Percentiles rank a stretch among this genome's conserved stretches.
These are phyloP conservation scores for Deilephila elpenor DNA, from an alignment of 2,888 invertebrate genomes.

Conservation along the genomic window DNA sequence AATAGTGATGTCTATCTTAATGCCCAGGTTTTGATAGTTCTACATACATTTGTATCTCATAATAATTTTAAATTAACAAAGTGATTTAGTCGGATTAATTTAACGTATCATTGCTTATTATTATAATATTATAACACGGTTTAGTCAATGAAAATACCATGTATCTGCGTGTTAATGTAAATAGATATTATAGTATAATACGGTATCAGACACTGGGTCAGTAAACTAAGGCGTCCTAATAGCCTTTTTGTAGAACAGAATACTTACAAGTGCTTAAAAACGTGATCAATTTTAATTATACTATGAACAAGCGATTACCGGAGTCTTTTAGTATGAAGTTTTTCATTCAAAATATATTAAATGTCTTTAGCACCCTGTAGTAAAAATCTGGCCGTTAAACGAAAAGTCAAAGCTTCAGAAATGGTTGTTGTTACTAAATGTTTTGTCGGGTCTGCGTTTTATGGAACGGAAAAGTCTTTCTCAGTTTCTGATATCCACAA, in stretches of 20 bases:
- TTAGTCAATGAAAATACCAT: not conserved
- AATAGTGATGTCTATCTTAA: too few relatives aligned
- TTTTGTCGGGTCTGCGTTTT: too few relatives aligned
- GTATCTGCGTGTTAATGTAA: not conserved
- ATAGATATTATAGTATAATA: not conserved
- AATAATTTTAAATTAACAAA: too few relatives aligned
- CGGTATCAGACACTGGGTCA: conserved; percentile 16
- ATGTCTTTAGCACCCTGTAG: not conserved
- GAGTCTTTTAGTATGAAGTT: conserved; percentile 12
- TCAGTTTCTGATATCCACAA: too few relatives aligned
- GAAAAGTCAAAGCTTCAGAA: too few relatives aligned
- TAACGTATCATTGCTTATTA: too few relatives aligned
- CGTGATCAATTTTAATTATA: conserved; percentile 24
- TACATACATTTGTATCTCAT: too few relatives aligned
- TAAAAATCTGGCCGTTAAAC: too few relatives aligned
- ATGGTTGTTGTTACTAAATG: too few relatives aligned
- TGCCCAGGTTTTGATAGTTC: too few relatives aligned
- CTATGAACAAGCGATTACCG: not conserved
- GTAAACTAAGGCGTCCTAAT: conserved; percentile 30
- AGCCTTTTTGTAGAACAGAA: conserved; percentile 23
- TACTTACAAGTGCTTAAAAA: conserved; percentile 24
- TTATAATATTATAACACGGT: not conserved
- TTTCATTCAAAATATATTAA: not conserved
- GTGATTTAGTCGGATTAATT: too few relatives aligned
- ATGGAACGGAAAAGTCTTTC: too few relatives aligned